Evolutionary conservation across 2,797 vertebrate species (phyloP), one percentile per base, ranked within the genome.

Genomic region (Eulemur rubriventer): DNA sequence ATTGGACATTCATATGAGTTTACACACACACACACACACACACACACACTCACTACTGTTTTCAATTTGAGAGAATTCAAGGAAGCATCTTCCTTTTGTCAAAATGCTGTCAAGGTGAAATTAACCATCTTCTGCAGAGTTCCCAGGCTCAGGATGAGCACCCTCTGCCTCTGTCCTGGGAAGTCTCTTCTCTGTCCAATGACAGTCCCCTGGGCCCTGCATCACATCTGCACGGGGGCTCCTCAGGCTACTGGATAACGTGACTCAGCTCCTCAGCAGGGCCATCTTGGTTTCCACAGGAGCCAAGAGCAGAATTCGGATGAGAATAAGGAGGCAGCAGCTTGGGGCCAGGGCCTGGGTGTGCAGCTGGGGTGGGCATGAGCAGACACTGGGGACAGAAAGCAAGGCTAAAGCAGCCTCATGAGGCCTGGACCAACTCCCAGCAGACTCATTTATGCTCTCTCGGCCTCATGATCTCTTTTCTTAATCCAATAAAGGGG

Each of bases 401-500:
- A 33, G n/a, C 0, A 3, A 43, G 55, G 10, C 18, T n/a, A 41
- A 65, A 28, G 35, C 8, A n/a, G 26, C 52, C 91, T 57, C 33
- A 0, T 0, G 10, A 4, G 46, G 75, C 52, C 82, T 18, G 26
- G 14, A 72, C 76, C 69, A 46, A 6, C n/a, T 89, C 57, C 84
- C n/a, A 59, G n/a, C 55, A 24, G 46, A n/a, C 43, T 96, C 48
- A 4, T 3, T 59, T 28, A 38, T 75, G 50, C 7, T 65, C 38
- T 30, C 14, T 73, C 5, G 8, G 41, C 67, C 41, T 95, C 41
- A n/a, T 22, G 63, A 55, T 57, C 83, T 83, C 50, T 48, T 48
- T 83, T 89, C 38, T 92, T 79, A 95, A 96, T 95, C 46, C 79
- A 95, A 46, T 83, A 70, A 89, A 78, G 24, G 18, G 6, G 18